Evolutionary conservation across 2,888 invertebrate genomes (phyloP).

Genomic region (Notodonta dromedarius): DNA sequence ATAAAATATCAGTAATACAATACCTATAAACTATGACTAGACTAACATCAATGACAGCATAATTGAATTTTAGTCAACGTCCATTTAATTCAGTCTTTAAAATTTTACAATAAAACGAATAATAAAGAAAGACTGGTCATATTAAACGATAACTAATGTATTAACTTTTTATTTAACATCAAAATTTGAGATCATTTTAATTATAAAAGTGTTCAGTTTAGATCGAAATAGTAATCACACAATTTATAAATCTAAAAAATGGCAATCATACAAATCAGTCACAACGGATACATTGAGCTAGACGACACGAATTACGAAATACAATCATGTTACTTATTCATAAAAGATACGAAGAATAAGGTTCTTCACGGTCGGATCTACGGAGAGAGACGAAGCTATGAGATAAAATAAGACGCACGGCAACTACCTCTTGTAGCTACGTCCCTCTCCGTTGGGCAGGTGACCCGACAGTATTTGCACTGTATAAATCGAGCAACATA

Average conservation of each 20-base stretch:
- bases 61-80: conserved; percentile 78
- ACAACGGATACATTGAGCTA: conserved; percentile 67
- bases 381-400: no score
- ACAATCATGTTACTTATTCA: conserved; percentile 28
- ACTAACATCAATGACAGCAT: conserved; percentile 72
- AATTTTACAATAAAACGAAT: conserved; percentile 70
- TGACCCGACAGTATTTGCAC: no score
- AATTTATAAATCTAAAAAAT: conserved; percentile 23
- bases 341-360: background rate
- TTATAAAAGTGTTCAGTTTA: background rate
- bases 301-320: conserved; percentile 39
- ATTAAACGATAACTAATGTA: conserved; percentile 56
- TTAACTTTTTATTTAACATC: conserved; percentile 36
- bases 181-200: conserved; percentile 29
- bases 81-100: conserved; percentile 81
- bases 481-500: no score
- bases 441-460: no score
- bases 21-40: conserved; percentile 57
- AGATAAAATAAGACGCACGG: no score
- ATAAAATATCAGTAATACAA: conserved; percentile 44
- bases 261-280: conserved; percentile 53
- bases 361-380: no score
- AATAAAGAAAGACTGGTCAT: conserved; percentile 49
- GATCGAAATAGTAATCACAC: conserved; percentile 17
- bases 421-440: no score